Evolutionary conservation across 92 coral and sea anemone species (phyloP).

Genomic region (Epizoanthus stellaris): DNA sequence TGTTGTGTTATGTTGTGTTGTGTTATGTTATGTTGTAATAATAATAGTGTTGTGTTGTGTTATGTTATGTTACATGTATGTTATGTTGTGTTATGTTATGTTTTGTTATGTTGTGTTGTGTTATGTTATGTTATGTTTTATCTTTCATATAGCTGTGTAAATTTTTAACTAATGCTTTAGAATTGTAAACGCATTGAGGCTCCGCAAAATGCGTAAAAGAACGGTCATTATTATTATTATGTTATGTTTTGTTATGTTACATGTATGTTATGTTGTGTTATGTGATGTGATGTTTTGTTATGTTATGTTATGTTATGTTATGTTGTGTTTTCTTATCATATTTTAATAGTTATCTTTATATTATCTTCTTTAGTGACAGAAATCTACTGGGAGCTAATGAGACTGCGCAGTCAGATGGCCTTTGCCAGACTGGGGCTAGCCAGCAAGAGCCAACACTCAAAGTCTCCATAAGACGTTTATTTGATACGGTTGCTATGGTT

Average conservation of each 20-base stretch:
- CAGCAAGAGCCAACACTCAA: slow-evolving; percentile 22
- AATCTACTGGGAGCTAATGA: slow-evolving; percentile 98
- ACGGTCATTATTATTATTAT: no score
- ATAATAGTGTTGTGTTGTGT: no score
- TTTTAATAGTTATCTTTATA: background rate
- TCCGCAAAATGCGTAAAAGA: no score
- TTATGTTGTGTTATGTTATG: background rate
- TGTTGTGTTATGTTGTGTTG: no score
- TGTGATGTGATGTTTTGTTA: background rate
- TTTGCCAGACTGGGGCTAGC: slow-evolving; percentile 86
- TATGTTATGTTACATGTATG: background rate
- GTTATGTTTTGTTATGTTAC: no score
- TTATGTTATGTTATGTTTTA: no score
- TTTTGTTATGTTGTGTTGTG: background rate
- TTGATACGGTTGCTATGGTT: slow-evolving; percentile 10
- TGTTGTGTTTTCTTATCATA: background rate
- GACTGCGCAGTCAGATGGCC: slow-evolving; percentile 89
- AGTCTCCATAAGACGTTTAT: background rate
- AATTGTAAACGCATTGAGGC: no score
- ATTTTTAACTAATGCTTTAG: no score
- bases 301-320: background rate
- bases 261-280: no score
- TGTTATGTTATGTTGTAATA: no score
- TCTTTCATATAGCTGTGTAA: no score
- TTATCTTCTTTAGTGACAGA: slow-evolving; percentile 74